Evolutionary conservation across 1,140 invertebrate species (phyloP).

Genomic region (Drosophila arizonae): DNA sequence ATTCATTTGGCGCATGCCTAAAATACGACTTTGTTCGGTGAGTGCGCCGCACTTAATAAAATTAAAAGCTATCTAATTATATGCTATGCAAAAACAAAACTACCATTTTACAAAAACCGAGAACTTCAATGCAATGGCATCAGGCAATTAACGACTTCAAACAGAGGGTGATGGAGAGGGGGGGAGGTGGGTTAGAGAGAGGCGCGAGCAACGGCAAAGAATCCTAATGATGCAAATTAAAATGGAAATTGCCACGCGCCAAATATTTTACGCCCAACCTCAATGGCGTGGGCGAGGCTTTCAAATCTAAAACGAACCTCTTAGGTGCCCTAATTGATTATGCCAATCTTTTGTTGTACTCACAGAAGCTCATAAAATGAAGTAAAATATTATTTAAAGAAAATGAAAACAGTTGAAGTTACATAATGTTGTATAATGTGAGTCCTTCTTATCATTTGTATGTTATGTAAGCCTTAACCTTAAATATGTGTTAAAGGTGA

Average conservation of each 20-base stretch:
- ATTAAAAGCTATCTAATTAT: slow-evolving; percentile 50
- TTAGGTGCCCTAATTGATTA: slow-evolving; percentile 58
- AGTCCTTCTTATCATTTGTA: too few species aligned
- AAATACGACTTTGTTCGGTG: background rate
- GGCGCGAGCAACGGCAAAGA: slow-evolving; percentile 12
- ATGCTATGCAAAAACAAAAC: slow-evolving; percentile 21
- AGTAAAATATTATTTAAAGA: slow-evolving; percentile 21
- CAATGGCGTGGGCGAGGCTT: slow-evolving; percentile 46
- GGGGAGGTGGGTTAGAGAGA: too few species aligned
- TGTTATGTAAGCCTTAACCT: too few species aligned
- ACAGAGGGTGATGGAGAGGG: background rate
- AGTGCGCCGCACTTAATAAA: slow-evolving; percentile 31
- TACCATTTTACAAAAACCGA: slow-evolving; percentile 12
- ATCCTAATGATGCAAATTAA: slow-evolving; percentile 48
- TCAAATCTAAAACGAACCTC: slow-evolving; percentile 33
- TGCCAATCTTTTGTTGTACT: slow-evolving; percentile 20
- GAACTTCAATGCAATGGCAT: slow-evolving; percentile 27
- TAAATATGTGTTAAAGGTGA: too few species aligned
- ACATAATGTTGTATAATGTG: too few species aligned
- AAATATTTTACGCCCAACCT: slow-evolving; percentile 40
- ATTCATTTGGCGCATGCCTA: slow-evolving; percentile 12
- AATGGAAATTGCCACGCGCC: slow-evolving; percentile 56
- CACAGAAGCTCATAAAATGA: slow-evolving; percentile 7
- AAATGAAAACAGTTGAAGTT: background rate
- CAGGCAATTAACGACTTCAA: slow-evolving; percentile 46